Percentiles rank a stretch among this genome's conserved stretches.
Evolutionary conservation across 2,888 invertebrate species (phyloP).

Genomic region (Dascillus cervinus): DNA sequence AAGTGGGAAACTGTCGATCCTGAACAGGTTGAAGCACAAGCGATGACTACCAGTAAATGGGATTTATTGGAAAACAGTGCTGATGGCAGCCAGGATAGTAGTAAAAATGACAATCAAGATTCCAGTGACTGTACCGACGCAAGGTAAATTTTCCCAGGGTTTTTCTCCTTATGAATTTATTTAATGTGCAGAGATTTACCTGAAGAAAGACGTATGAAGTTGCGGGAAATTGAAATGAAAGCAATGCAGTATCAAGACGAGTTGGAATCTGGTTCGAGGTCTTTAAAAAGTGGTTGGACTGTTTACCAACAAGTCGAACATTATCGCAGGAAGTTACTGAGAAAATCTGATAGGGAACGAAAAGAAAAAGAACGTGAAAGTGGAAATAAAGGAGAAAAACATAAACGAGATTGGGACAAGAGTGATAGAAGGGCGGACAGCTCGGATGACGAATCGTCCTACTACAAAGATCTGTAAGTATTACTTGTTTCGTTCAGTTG

Average conservation of each 20-base stretch:
- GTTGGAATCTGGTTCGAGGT: conserved; percentile 75
- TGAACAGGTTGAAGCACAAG: conserved; percentile 69
- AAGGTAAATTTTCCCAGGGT: conserved; percentile 25
- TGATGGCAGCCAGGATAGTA: conserved; percentile 39
- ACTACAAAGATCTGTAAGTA: conserved; percentile 42
- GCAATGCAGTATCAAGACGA: conserved; percentile 95
- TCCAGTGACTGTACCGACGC: conserved; percentile 38
- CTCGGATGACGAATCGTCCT: conserved; percentile 34
- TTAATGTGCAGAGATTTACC: conserved; percentile 46
- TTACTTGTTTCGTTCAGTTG: conserved; percentile 5
- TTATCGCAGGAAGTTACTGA: conserved; percentile 80
- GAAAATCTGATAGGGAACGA: conserved; percentile 51
- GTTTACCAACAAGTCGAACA: conserved; percentile 81
- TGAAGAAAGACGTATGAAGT: conserved; percentile 63
- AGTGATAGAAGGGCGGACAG: conserved; percentile 35
- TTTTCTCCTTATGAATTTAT: neutral
- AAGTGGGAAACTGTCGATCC: conserved; percentile 97
- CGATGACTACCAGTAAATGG: conserved; percentile 85
- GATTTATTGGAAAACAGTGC: conserved; percentile 58
- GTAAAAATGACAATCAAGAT: conserved; percentile 37
- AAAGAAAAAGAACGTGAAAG: conserved; percentile 34
- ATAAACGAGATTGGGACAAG: conserved; percentile 37
- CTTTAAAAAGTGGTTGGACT: conserved; percentile 65
- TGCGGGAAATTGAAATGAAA: conserved; percentile 92
- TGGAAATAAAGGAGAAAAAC: conserved; percentile 28